Percentiles rank a stretch among this genome's conserved stretches.
These are phyloP conservation scores for Ypsolopha sequella DNA, from an alignment of 2,888 invertebrate genomes.

Conservation along the genomic window DNA sequence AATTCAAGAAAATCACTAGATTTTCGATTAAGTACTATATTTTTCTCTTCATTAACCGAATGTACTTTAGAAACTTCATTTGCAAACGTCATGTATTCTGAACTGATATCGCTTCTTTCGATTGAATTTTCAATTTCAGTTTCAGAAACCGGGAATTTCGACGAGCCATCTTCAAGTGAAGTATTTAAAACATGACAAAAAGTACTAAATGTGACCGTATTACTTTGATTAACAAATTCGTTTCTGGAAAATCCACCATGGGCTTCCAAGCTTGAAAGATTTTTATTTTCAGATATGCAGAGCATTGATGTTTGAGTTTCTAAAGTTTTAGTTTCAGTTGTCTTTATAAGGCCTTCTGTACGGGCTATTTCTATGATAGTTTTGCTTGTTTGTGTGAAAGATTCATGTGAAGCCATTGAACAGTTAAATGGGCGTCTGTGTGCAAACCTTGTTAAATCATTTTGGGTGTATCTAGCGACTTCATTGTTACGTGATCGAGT, in stretches of 20 bases:
- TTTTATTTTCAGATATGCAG: slow-evolving; percentile 33
- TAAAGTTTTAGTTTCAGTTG: slow-evolving; percentile 24
- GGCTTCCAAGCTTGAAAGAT: no score
- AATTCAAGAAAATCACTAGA: slow-evolving; percentile 8
- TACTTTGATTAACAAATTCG: no score
- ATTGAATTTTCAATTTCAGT: slow-evolving; percentile 20
- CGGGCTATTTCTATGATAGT: slow-evolving; percentile 65
- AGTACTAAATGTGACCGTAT: no score
- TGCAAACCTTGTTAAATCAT: no score
- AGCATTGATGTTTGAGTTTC: slow-evolving; percentile 55
- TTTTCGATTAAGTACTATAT: background rate
- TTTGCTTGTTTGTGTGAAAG: slow-evolving; percentile 70
- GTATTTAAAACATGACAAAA: slow-evolving; percentile 6
- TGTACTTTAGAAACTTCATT: slow-evolving; percentile 5
- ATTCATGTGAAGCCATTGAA: slow-evolving; percentile 42
- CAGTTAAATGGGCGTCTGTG: no score
- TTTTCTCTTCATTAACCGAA: background rate
- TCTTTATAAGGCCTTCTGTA: slow-evolving; percentile 22
- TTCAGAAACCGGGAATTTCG: slow-evolving; percentile 27
- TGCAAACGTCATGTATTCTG: slow-evolving; percentile 17
- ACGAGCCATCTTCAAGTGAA: slow-evolving; percentile 30
- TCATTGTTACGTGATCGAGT: no score
- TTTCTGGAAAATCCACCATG: no score
- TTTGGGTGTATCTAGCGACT: no score
- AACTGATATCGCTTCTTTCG: slow-evolving; percentile 19